These are phyloP conservation scores for Peromyscus aztecus DNA, from an alignment of 2,797 vertebrate genomes.

Conservation along the genomic window DNA sequence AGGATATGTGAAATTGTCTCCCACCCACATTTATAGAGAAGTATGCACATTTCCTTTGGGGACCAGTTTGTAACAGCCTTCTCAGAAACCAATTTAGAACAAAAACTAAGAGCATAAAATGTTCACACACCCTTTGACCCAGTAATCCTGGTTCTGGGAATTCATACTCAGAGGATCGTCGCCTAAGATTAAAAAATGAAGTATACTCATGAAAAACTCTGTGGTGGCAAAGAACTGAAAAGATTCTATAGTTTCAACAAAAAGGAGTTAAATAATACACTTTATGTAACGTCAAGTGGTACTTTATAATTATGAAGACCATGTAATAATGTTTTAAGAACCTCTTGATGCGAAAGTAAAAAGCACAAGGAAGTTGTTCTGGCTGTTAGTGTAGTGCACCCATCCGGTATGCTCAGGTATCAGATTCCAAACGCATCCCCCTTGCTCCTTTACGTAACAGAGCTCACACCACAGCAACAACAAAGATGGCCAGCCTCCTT, in stretches of 20 bases:
- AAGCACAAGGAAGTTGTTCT: neutral
- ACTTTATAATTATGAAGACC: conserved; percentile 39
- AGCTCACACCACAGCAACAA: neutral
- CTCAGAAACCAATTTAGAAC: conserved; percentile 76
- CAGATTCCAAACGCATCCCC: neutral
- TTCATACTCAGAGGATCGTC: conserved; percentile 66
- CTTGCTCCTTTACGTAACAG: neutral
- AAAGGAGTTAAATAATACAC: neutral
- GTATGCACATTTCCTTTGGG: conserved; percentile 72
- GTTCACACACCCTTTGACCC: conserved; percentile 80
- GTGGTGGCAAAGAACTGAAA: conserved; percentile 32
- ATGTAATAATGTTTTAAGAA: neutral
- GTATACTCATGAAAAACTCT: conserved; percentile 46
- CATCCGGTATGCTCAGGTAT: neutral
- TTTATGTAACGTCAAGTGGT: neutral
- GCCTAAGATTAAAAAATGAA: conserved; percentile 24
- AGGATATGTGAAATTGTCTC: conserved; percentile 37
- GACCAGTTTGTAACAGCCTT: conserved; percentile 70
- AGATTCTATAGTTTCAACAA: conserved; percentile 9
- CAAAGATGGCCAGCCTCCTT: neutral
- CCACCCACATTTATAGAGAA: conserved; percentile 45
- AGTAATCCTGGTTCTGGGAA: conserved; percentile 69
- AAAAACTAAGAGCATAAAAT: conserved; percentile 72
- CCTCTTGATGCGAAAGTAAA: conserved; percentile 20
- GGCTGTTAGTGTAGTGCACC: neutral